Base-by-base conservation (phyloP, 30 jellyfish, hydroid and myxozoan species). In the Chrysaora quinquecirrha region DNA sequence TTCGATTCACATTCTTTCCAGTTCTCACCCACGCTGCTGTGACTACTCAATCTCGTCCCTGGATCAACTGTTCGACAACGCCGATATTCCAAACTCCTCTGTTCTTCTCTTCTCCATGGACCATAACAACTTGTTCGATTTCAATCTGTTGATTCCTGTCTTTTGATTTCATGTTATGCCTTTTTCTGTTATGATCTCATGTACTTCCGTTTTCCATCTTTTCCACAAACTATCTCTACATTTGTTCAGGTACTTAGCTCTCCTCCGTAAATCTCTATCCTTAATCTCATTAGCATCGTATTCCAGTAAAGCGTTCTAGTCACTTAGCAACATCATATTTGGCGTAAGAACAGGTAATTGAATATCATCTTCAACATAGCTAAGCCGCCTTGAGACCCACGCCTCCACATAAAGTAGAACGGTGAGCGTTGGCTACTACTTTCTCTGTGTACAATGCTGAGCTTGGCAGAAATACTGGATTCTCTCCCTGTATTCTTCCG, bases 181-280 rank as follows among this genome's bases (percentile, higher is more conserved):
- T 9, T 2, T 52, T 52, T 52, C 54, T 38, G n/a, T 38, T 3
- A 14, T 38, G 54, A 52, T 52, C 84, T 50, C 31, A 88, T 64
- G 46, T 78, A 88, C 85, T 88, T 94, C 32, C 33, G n/a, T 23
- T 38, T 63, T 30, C 93, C 97, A 88, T 79, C 97, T 43, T 64
- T 79, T 84, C 96, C 93, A 88, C 23, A 63, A 60, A 1, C 22
- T 63, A 19, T 87, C 86, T 34, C 62, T 78, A 64, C 93, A 79
- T 48, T 80, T 80, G 30, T 47, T 28, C 84, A 88, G 48, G 72
- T 73, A 88, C 75, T 72, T 88, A 9, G 30, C 74, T 78, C 97
- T 70, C 85, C 79, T 88, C 22, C 89, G 20, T 58, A 88, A 58
- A 78, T 70, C 89, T 67, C 80, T 50, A 19, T 86, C 62, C 62